These are phyloP conservation scores for Epinephelus malabaricus DNA, from an alignment of 2,797 vertebrate species.

Conservation along the genomic window DNA sequence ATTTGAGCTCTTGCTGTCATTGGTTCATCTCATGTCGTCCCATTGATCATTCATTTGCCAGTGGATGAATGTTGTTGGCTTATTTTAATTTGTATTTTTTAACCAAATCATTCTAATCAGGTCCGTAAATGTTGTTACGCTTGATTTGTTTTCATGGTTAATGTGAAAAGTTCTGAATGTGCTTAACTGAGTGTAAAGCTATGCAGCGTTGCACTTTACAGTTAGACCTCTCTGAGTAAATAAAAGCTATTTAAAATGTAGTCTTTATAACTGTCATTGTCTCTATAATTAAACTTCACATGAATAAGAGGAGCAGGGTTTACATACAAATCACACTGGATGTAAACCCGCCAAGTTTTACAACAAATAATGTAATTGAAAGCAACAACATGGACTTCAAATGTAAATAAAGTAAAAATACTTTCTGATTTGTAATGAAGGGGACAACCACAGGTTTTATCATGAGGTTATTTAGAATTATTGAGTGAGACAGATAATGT, in stretches of 20 bases:
- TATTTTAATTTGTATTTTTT: slow-evolving; percentile 1
- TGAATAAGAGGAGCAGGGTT: neutral
- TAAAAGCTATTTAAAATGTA: neutral
- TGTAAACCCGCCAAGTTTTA: too few species aligned
- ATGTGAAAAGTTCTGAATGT: slow-evolving; percentile 19
- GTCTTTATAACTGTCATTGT: neutral
- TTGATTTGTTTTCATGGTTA: slow-evolving; percentile 25
- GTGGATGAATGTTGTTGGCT: slow-evolving; percentile 58
- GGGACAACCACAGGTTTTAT: neutral
- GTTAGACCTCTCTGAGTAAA: neutral
- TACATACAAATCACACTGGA: neutral
- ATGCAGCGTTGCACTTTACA: neutral
- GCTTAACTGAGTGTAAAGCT: neutral
- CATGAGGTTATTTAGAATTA: neutral
- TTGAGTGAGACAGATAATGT: neutral
- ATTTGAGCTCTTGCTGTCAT: slow-evolving; percentile 39
- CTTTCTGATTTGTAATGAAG: neutral
- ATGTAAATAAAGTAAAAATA: neutral
- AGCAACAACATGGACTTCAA: neutral
- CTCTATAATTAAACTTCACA: neutral
- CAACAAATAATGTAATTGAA: neutral
- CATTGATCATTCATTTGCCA: slow-evolving; percentile 58
- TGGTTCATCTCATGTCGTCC: slow-evolving; percentile 56
- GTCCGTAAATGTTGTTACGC: neutral
- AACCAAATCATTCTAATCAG: slow-evolving; percentile 12